Conservation (phyloP, 2,113 vertebrate species). For the Campylomormyrus tamandua region DNA sequence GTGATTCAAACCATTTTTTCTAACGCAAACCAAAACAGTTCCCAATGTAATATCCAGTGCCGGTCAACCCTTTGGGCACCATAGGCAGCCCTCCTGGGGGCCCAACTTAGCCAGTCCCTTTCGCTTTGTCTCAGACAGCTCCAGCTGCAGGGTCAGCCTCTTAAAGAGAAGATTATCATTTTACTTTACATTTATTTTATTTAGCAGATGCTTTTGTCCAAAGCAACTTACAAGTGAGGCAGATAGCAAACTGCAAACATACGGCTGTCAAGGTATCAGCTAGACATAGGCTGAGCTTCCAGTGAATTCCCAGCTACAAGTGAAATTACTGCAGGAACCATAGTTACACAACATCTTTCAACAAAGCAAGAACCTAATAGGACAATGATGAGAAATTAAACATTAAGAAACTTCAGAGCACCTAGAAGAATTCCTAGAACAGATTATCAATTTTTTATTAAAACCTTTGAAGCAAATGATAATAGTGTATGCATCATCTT, state of each 20-base stretch:
- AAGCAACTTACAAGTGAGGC: not conserved
- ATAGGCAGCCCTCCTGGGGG: not conserved
- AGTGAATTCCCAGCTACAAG: not conserved
- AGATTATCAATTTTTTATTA: not conserved
- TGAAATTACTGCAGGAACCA: not conserved
- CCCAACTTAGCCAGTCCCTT: not conserved
- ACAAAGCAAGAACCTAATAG: not conserved
- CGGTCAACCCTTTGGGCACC: not conserved
- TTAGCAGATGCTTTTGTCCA: not conserved
- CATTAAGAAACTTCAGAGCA: not conserved
- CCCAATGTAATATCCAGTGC: not conserved
- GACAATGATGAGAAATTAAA: not conserved
- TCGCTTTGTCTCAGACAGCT: not conserved
- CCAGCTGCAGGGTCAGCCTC: not conserved
- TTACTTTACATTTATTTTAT: not conserved
- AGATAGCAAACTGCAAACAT: not conserved
- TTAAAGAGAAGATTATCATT: not conserved
- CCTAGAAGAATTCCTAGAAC: not conserved
- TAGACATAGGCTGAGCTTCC: not conserved
- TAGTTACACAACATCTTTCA: not conserved
- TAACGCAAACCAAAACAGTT: not conserved
- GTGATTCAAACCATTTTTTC: not conserved
- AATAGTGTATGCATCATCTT: not conserved
- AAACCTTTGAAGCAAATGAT: not conserved
- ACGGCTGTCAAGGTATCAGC: not conserved